Percentiles rank a stretch among this genome's conserved stretches.
Evolutionary conservation across 2,888 invertebrate genomes (phyloP).

Genomic region (Pollenia griseotomentosa): DNA sequence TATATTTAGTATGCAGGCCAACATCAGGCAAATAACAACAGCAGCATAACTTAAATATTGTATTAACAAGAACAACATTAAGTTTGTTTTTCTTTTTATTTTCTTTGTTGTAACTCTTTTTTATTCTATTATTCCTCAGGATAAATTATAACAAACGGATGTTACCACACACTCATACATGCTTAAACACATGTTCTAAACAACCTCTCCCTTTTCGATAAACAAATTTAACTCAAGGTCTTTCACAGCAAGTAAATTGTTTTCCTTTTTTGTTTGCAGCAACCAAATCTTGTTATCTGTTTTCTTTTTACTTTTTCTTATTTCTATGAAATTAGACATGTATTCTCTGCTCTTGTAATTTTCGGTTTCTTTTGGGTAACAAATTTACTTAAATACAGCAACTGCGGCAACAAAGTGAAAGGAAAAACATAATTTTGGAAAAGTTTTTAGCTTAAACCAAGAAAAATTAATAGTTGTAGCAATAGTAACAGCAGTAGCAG

Average conservation of each 20-base stretch:
- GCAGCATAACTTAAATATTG: constrained; percentile 15
- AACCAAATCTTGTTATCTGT: constrained; percentile 9
- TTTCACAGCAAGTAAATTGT: constrained; percentile 24
- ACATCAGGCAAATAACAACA: constrained; percentile 19
- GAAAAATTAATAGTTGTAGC: constrained; percentile 35
- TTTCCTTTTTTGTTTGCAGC: neutral
- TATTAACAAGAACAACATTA: constrained; percentile 21
- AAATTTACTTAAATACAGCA: constrained; percentile 44
- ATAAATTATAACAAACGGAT: constrained; percentile 60
- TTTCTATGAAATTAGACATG: neutral
- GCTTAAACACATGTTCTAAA: neutral
- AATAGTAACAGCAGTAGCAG: constrained; percentile 2
- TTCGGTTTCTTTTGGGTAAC: constrained; percentile 37
- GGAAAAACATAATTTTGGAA: constrained; percentile 48
- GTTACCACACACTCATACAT: constrained; percentile 25
- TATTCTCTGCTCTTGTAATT: neutral
- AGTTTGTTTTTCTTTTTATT: neutral
- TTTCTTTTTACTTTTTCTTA: neutral
- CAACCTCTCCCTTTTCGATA: neutral
- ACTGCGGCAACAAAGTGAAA: neutral
- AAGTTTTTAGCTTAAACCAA: constrained; percentile 62
- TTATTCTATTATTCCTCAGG: constrained; percentile 18
- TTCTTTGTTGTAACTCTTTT: constrained; percentile 44
- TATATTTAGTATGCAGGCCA: constrained; percentile 50
- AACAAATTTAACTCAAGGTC: constrained; percentile 68